Evolutionary conservation across 1,140 invertebrate genomes (phyloP), one percentile per base, ranked within the genome.

Genomic region (Campoletis sonorensis): DNA sequence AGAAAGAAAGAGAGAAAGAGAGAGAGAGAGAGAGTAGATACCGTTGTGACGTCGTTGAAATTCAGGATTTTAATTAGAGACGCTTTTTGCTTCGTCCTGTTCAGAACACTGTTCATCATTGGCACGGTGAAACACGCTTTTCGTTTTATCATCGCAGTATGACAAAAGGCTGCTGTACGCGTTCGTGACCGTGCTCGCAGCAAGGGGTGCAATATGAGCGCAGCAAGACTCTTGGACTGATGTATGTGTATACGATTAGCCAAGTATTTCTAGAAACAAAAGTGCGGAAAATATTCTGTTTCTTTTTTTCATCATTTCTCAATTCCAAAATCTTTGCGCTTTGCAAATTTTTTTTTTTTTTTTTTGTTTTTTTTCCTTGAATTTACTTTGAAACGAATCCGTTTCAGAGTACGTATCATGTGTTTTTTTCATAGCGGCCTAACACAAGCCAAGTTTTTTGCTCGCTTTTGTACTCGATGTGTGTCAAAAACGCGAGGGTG

Each of bases 401-500:
- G 2, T 54, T n/a, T 54, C 51, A n/a, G 18, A 54, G 51, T 21
- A n/a, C n/a, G 51, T 21, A 8, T 54, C 51, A 54, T 54, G 1
- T n/a, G 1, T 54, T 54, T n/a, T 54, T 54, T n/a, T 18, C 16
- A 30, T 16, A 7, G 67, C 16, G 30, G 5, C 21, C 21, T 21
- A 33, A 70, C 30, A 21, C 37, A 70, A 70, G 30, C 10, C 15
- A 70, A 2, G 15, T 33, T 70, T 70, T 70, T 70, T 64, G 2
- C 8, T 54, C 10, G 61, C n/a, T 26, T 26, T 23, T 64, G 7
- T 26, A 26, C 49, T 83, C 67, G 49, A 79, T 73, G 81, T 71
- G 78, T 80, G 64, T 45, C 37, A 37, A 77, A 67, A 84, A 64
- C 61, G 23, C 4, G 11, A 70, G 67, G 67, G 67, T 33, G 67